These are phyloP conservation scores for Morone saxatilis DNA, from an alignment of 2,113 vertebrate species.

Conservation along the genomic window DNA sequence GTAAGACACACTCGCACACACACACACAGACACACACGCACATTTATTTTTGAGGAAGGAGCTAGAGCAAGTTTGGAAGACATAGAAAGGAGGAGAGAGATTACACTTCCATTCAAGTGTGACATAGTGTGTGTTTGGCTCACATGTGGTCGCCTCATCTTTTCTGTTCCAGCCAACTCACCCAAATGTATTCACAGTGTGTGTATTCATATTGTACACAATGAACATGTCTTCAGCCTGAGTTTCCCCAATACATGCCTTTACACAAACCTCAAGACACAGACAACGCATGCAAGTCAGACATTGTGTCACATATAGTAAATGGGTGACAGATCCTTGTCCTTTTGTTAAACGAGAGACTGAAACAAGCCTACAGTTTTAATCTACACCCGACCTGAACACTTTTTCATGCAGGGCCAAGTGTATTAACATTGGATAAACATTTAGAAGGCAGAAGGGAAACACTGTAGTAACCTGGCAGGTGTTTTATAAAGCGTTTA, in stretches of 20 bases:
- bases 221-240: slow-evolving; percentile 2
- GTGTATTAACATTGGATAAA: neutral
- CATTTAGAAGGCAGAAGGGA: neutral
- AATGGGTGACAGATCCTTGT: neutral
- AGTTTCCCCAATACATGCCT: neutral
- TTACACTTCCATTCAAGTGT: slow-evolving; percentile 18
- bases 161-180: slow-evolving; percentile 5
- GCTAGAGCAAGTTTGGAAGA: slow-evolving; percentile 2
- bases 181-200: neutral
- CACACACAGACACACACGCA: neutral
- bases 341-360: neutral
- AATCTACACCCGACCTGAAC: too few relatives aligned
- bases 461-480: neutral
- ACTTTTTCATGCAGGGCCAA: neutral
- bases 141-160: slow-evolving; percentile 11
- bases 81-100: slow-evolving; percentile 9
- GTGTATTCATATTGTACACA: slow-evolving; percentile 8
- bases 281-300: neutral
- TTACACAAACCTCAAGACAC: slow-evolving; percentile 9
- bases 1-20: slow-evolving; percentile 82
- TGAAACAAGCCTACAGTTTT: too few relatives aligned
- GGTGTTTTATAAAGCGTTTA: neutral
- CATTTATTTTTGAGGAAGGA: slow-evolving; percentile 45
- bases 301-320: neutral
- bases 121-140: slow-evolving; percentile 10